phyloP scores from a whole-genome alignment of 1,140 invertebrate species.

The Formica exsecta region DNA sequence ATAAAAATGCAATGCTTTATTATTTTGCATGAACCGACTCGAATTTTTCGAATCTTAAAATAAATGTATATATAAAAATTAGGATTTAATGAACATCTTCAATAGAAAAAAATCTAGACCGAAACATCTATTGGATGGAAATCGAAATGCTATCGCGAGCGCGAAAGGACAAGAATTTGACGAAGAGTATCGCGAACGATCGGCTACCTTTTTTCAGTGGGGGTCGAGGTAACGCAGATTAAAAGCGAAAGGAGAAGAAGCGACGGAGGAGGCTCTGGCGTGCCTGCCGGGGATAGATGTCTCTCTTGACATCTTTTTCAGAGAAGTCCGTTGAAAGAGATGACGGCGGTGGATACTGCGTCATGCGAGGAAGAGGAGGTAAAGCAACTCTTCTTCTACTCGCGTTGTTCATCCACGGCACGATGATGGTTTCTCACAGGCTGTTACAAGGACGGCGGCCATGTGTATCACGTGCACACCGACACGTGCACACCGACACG shows the following conservation, averaged over 20 bases:
- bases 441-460: slow-evolving; percentile 64
- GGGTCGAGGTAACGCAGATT: slow-evolving; percentile 71
- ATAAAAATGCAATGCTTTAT: not conserved
- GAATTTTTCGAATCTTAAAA: not conserved
- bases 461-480: slow-evolving; percentile 62
- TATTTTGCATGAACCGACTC: not conserved
- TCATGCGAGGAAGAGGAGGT: slow-evolving; percentile 14
- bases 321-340: slow-evolving; percentile 32
- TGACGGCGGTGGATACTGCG: slow-evolving; percentile 42
- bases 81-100: not conserved
- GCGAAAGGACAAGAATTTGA: not conserved
- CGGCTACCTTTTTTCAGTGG: slow-evolving; percentile 71
- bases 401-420: slow-evolving; percentile 65
- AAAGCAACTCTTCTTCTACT: slow-evolving; percentile 42
- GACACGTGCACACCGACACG: slow-evolving; percentile 55
- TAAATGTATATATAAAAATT: not conserved
- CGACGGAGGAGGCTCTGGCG: slow-evolving; percentile 39
- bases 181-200: slow-evolving; percentile 43
- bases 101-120: not conserved
- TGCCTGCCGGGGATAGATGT: slow-evolving; percentile 57
- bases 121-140: not conserved
- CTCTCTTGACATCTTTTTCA: slow-evolving; percentile 72
- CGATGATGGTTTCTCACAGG: slow-evolving; percentile 77
- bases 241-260: slow-evolving; percentile 80
- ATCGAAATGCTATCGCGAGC: not conserved